These are phyloP conservation scores for Drosophila meridiana DNA, from an alignment of 2,888 invertebrate genomes.

Conservation along the genomic window DNA sequence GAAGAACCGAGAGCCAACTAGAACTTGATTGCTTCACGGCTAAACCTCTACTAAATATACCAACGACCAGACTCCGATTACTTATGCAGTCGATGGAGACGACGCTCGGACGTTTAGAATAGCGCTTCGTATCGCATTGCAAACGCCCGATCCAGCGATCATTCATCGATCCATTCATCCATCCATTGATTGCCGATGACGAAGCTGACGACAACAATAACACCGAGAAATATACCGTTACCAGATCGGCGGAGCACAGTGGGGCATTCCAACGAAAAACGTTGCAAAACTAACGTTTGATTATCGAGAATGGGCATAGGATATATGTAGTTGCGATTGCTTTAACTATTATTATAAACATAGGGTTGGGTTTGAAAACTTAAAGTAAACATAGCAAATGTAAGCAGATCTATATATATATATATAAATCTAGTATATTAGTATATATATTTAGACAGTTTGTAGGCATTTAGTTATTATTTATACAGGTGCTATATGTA, in stretches of 20 bases:
- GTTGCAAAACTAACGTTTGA: background rate
- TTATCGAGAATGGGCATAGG: background rate
- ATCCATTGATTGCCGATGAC: constrained; percentile 32
- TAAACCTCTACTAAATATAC: constrained; percentile 63
- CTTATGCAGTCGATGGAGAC: constrained; percentile 48
- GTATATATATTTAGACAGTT: background rate
- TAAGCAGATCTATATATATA: background rate
- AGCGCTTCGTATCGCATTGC: constrained; percentile 9
- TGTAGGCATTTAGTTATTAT: background rate
- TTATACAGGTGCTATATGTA: background rate
- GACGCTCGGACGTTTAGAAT: constrained; percentile 10
- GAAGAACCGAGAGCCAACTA: constrained; percentile 1
- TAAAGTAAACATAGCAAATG: background rate
- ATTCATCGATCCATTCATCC: constrained; percentile 32
- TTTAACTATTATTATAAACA: too few relatives aligned
- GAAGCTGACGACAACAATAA: constrained; percentile 4
- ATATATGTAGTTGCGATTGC: background rate
- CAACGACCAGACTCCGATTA: constrained; percentile 69
- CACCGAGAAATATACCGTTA: background rate
- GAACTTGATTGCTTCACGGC: constrained; percentile 59
- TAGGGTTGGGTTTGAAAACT: background rate
- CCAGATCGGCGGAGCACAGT: background rate
- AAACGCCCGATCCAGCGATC: constrained; percentile 19
- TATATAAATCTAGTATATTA: background rate
- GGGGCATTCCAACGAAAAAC: background rate